Evolutionary conservation across 2,797 vertebrate species (phyloP), one percentile per base, ranked within the genome.

Genomic region (Enteromius fasciolatus): DNA sequence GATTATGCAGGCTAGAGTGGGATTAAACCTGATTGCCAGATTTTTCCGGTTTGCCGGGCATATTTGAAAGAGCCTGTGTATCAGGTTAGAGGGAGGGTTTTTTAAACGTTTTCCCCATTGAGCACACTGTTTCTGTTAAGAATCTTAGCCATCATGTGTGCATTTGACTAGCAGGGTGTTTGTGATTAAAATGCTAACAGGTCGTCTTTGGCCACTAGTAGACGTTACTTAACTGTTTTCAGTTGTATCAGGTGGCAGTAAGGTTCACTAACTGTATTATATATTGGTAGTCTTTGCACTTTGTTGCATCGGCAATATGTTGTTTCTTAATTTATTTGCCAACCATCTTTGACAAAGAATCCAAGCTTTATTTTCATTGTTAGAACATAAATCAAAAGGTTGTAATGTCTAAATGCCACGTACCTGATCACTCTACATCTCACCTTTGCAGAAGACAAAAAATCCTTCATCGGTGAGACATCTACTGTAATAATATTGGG

Each of bases 21-120:
- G 93, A 94, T 94, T 94, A 92, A 82, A 87, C 84, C 86, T 92
- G 92, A 94, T 92, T 94, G 93, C 93, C 92, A 94, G 92, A 91
- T 93, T 92, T 87, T 74, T 83, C 68, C 17, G 70, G 41, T 23
- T 78, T 76, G 73, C n/a, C 44, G 23, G 52, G 57, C 23, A 76
- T 54, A 82, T 78, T 61, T 73, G 75, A 44, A 70, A 48, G 67
- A 28, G 80, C 82, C 68, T 75, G 57, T 46, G 28, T 61, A 20
- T 46, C 25, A 61, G 41, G 25, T 59, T 46, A 46, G 77, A 61
- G 64, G 67, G 20, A 46, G 14, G n/a, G 9, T 72, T 54, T 48
- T 73, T 74, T 80, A 63, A 52, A 14, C 39, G 8, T 59, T 61
- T 48, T n/a, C 41, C 50, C 54, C 57, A 23, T 6, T 63, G 46